Conservation (phyloP, 2,888 invertebrate species). For the Scotopteryx bipunctaria region DNA sequence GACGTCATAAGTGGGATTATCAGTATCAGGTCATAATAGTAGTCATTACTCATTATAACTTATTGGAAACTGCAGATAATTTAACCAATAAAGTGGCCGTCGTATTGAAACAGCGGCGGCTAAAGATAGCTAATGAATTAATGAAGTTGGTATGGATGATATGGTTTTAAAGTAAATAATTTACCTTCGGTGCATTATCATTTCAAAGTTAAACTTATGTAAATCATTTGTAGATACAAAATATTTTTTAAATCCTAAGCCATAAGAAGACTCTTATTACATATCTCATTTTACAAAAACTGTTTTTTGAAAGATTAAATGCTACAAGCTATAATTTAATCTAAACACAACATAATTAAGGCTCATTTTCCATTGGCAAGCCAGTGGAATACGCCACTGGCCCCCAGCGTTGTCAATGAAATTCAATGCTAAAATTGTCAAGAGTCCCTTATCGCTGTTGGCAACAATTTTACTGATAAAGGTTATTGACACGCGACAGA, state of each 20-base stretch:
- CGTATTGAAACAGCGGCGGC: neutral
- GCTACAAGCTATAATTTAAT: too few relatives aligned
- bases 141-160: too few relatives aligned
- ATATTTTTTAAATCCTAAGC: too few relatives aligned
- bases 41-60: too few relatives aligned
- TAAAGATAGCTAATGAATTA: neutral
- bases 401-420: conserved; percentile 32
- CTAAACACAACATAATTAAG: neutral
- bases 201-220: too few relatives aligned
- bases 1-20: neutral
- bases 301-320: too few relatives aligned
- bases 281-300: too few relatives aligned
- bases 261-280: too few relatives aligned
- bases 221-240: too few relatives aligned
- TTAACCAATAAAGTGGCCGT: neutral
- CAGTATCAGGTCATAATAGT: neutral
- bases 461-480: conserved; percentile 48
- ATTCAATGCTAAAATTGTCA: conserved; percentile 40
- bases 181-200: too few relatives aligned
- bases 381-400: neutral
- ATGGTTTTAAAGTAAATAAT: too few relatives aligned
- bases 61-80: neutral
- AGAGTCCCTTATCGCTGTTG: conserved; percentile 42
- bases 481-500: conserved; percentile 47
- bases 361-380: neutral